A percentile compares a stretch with the other conserved stretches of the same genome.
phyloP scores from a whole-genome alignment of 2,888 invertebrate species.

The Rhyacophila evoluta region DNA sequence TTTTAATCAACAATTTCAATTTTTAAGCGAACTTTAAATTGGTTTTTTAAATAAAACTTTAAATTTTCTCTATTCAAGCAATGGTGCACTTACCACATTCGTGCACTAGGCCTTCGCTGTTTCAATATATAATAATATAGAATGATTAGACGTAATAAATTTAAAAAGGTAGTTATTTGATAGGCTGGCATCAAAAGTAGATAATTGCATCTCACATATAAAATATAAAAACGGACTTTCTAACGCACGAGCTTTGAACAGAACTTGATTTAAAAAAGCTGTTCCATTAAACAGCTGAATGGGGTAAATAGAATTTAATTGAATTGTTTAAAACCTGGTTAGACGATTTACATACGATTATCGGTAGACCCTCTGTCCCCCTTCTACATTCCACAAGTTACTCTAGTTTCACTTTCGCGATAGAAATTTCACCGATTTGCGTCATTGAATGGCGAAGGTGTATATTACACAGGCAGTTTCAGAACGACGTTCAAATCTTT shows the following conservation, averaged over 20 bases:
- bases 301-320: neutral
- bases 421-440: neutral
- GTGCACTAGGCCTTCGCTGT: too few relatives aligned
- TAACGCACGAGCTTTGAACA: neutral
- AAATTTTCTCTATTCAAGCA: too few relatives aligned
- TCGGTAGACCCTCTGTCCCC: neutral
- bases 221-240: neutral
- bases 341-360: neutral
- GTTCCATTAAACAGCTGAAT: neutral
- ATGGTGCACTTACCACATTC: too few relatives aligned
- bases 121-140: too few relatives aligned
- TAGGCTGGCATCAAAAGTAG: too few relatives aligned
- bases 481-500: neutral
- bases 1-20: too few relatives aligned
- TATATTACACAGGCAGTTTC: neutral
- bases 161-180: too few relatives aligned
- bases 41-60: too few relatives aligned
- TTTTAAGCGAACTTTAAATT: too few relatives aligned
- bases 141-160: too few relatives aligned
- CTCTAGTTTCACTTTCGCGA: conserved; percentile 12
- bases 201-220: too few relatives aligned
- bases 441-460: neutral
- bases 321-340: neutral
- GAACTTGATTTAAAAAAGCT: neutral
- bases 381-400: neutral